Evolutionary conservation across 2,888 invertebrate genomes (phyloP), one percentile per base, ranked within the genome.

Genomic region (Philereme vetulata): DNA sequence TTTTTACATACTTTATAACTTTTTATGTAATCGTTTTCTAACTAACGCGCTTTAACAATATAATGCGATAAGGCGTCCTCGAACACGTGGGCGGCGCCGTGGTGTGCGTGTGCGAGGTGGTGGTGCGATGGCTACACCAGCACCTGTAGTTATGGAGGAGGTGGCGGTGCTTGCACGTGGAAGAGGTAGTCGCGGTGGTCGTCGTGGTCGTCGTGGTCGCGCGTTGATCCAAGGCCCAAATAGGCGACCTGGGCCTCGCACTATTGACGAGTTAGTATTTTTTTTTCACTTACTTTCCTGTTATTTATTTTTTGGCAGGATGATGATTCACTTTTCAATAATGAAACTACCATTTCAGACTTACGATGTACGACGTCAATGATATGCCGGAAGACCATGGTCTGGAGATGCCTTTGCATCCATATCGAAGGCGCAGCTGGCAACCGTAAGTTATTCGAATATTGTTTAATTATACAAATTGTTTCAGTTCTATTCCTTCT

Each of bases 241-340:
- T 21, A 21, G 21, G 21, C 34, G 35, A 48, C 48, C 48, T 35
- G 35, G 48, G 35, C 48, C 34, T 48, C 35, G 48, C 48, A 48
- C 48, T 48, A 36, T 48, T 36, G 48, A 48, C 48, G 48, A 48
- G 48, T 48, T 11, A 48, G 48, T 35, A 35, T 48, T 36, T 48
- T 48, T 48, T 48, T n/a, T n/a, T n/a, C 42, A 4, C 35, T 48
- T 7, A 11, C n/a, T 47, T 47, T 34, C 34, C 34, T 48, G 48
- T 34, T 35, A 48, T 48, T 48, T 48, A 48, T 35, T 11, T 48
- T 35, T 48, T 35, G 48, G 35, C 35, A 35, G 48, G 35, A 48
- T 48, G 35, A 35, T 34, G 35, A 48, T 48, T 48, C 11, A 48
- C 35, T 48, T 48, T 48, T 48, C 35, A 34, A 35, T 35, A 48